Evolutionary conservation across 2,888 invertebrate genomes (phyloP).

Genomic region (Gisinianus flammeolus): DNA sequence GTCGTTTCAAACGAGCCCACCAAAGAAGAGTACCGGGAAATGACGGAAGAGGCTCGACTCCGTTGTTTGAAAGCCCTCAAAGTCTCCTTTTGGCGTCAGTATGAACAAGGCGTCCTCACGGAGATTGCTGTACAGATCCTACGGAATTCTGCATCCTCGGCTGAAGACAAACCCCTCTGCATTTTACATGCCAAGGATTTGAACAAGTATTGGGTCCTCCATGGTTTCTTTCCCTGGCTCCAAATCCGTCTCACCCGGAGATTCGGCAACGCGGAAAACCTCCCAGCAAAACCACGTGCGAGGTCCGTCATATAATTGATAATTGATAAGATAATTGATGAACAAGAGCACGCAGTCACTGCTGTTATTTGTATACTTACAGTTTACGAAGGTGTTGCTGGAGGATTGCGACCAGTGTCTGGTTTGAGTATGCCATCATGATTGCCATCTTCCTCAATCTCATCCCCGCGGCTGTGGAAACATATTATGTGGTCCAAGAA

Average conservation of each 20-base stretch:
- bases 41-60: conserved; percentile 68
- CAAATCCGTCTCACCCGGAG: conserved; percentile 63
- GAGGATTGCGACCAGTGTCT: conserved; percentile 60
- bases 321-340: too few species aligned
- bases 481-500: conserved; percentile 55
- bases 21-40: conserved; percentile 67
- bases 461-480: conserved; percentile 60
- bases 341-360: too few species aligned
- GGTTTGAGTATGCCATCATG: conserved; percentile 63
- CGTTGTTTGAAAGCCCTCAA: conserved; percentile 69
- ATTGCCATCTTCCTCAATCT: conserved; percentile 56
- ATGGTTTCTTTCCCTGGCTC: conserved; percentile 64
- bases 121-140: conserved; percentile 62
- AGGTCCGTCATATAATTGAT: too few species aligned
- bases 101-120: conserved; percentile 70
- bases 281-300: conserved; percentile 60
- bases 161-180: conserved; percentile 65
- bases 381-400: conserved; percentile 63
- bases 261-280: conserved; percentile 38
- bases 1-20: conserved; percentile 67
- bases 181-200: conserved; percentile 64
- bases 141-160: conserved; percentile 66
- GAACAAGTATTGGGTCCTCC: conserved; percentile 63
- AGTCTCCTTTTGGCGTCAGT: conserved; percentile 70
- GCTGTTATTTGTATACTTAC: conserved; percentile 44